Conservation (phyloP, 2,113 vertebrate genomes). For the Hemichromis elongatus region DNA sequence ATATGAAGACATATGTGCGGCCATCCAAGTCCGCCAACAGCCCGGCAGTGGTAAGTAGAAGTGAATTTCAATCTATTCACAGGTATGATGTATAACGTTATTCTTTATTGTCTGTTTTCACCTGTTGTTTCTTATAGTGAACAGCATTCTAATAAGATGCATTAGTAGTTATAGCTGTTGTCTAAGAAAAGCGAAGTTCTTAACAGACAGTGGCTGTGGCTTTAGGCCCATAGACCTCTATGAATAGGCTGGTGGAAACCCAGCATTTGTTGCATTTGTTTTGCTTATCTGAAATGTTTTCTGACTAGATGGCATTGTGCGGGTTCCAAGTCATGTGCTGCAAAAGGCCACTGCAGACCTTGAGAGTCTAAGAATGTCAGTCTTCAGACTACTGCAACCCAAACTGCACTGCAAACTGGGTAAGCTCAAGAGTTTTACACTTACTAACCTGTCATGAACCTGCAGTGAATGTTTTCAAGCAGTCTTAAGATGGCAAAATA, state of each 20-base stretch:
- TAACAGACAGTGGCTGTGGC: neutral
- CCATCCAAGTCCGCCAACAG: slow-evolving; percentile 60
- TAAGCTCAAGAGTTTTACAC: slow-evolving; percentile 57
- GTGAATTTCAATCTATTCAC: neutral
- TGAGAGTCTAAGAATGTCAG: slow-evolving; percentile 71
- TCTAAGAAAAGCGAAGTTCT: neutral
- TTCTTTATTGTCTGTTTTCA: neutral
- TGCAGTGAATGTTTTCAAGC: neutral
- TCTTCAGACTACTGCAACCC: slow-evolving; percentile 79
- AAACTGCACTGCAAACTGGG: slow-evolving; percentile 80
- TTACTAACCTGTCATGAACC: neutral
- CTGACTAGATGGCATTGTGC: slow-evolving; percentile 34
- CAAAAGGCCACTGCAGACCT: slow-evolving; percentile 73
- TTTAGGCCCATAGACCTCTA: neutral
- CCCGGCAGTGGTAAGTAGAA: slow-evolving; percentile 47
- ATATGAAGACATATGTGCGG: slow-evolving; percentile 69
- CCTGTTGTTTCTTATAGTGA: neutral
- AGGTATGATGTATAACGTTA: neutral
- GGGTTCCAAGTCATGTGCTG: slow-evolving; percentile 60
- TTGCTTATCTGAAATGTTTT: neutral
- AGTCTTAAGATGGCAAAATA: neutral
- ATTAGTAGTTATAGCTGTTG: neutral
- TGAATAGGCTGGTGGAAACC: neutral
- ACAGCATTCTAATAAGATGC: neutral
- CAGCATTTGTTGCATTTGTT: neutral